These are phyloP conservation scores for Leptodirus hochenwartii DNA, from an alignment of 2,888 invertebrate species.

Conservation along the genomic window DNA sequence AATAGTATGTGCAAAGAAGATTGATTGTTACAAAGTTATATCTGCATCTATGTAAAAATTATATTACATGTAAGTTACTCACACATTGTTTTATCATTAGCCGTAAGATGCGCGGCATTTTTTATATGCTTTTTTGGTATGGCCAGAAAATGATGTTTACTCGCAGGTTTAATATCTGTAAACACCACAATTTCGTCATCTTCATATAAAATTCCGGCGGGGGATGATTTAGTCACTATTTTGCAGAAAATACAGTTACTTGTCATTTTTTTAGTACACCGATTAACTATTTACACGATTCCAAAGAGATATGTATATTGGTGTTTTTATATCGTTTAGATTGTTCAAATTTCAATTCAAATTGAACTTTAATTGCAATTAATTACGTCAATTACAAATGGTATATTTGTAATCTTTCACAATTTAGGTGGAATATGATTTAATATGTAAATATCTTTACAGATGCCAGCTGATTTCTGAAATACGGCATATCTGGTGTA, in stretches of 20 bases:
- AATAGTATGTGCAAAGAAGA: conserved; percentile 5
- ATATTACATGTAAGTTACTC: too few species aligned
- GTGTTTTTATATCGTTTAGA: too few species aligned
- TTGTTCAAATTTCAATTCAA: too few species aligned
- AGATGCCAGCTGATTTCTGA: too few species aligned
- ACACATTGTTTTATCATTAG: conserved; percentile 52
- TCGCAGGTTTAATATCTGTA: conserved; percentile 66
- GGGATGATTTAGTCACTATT: conserved; percentile 40
- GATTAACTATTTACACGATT: neutral
- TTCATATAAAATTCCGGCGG: conserved; percentile 46
- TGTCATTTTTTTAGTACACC: neutral
- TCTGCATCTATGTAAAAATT: conserved; percentile 5
- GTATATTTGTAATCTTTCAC: too few species aligned
- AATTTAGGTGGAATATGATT: too few species aligned
- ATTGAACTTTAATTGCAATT: too few species aligned
- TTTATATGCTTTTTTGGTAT: conserved; percentile 60
- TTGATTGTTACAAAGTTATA: neutral
- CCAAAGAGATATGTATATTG: too few species aligned
- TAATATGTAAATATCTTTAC: too few species aligned
- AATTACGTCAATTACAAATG: too few species aligned
- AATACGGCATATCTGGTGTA: too few species aligned
- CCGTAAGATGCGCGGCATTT: conserved; percentile 48
- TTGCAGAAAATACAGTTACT: conserved; percentile 54
- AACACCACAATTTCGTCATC: conserved; percentile 64
- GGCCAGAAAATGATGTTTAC: conserved; percentile 60